Base-by-base conservation (phyloP, 2,113 vertebrate genomes). In the Trachemys scripta region DNA sequence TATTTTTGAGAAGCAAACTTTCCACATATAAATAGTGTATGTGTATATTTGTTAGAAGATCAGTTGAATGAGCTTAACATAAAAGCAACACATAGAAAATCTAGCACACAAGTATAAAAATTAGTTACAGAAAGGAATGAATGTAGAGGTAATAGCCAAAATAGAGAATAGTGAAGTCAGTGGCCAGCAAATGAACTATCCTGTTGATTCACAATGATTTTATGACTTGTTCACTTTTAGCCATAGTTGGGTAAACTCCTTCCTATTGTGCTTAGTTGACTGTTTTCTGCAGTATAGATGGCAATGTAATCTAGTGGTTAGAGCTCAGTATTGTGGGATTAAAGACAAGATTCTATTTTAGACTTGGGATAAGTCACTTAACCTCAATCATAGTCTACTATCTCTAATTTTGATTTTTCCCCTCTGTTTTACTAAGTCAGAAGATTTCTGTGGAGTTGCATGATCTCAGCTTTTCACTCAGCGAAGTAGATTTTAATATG, bases 391-490 rank as follows among this genome's bases (percentile, higher is more conserved):
- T 22, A 20, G 10, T 89, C 87, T 49, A 2, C 17, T 12, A 0
- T 80, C 51, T 83, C 53, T 16, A 84, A n/a, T 87, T 78, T 72
- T 0, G 59, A 22, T 2, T 92, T 8, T 80, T 93, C 93, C 83
- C 29, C 11, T 12, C 35, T 47, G 72, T 80, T 85, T 50, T 81
- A 83, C 51, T 22, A 24, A 97, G 54, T 83, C 50, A 65, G 59
- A 87, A 16, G 47, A 80, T 91, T 88, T 4, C 82, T 49, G 75
- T 90, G 90, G 84, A 92, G 82, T 93, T 1, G 1, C 45, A 75
- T 96, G 92, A 57, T 45, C 90, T 91, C 85, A 95, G 79, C 92
- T 90, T 93, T 94, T 95, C 90, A 83, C 38, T 94, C 90, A 81
- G 49, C 81, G 79, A 45, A 80, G 81, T 49, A 93, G 84, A 87